Conservation (phyloP, 2,797 vertebrate genomes). For the Hoplostethus mediterraneus region DNA sequence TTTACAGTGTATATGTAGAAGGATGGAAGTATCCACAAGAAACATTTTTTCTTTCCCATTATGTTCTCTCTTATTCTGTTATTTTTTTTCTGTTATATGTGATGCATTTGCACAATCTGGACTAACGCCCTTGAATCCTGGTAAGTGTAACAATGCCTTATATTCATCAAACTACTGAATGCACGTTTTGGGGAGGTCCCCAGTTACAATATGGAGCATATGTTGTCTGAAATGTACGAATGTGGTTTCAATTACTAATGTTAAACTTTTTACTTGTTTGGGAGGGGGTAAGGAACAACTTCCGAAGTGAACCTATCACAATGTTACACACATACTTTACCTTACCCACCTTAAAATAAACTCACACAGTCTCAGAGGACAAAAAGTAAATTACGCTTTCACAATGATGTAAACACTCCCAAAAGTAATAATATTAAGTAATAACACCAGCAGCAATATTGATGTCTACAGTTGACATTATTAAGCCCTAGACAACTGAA, state of each 20-base stretch:
- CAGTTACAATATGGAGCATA: conserved; percentile 77
- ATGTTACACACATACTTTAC: background rate
- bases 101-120: conserved; percentile 84
- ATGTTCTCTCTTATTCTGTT: conserved; percentile 55
- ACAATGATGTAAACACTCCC: background rate
- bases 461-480: background rate
- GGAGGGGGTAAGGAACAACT: background rate
- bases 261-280: conserved; percentile 62
- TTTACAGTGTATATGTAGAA: conserved; percentile 81
- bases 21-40: conserved; percentile 68
- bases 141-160: conserved; percentile 91
- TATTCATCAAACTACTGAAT: conserved; percentile 88
- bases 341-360: background rate
- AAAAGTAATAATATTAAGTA: background rate
- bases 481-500: background rate
- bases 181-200: conserved; percentile 73
- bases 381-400: background rate
- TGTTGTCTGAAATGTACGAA: conserved; percentile 73
- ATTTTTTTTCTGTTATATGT: conserved; percentile 64
- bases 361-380: background rate
- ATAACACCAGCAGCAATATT: background rate
- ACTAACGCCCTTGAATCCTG: conserved; percentile 81
- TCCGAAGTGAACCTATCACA: background rate
- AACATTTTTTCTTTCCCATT: conserved; percentile 51
- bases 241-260: conserved; percentile 78